Conservation (phyloP, 2,888 invertebrate species). For the Latrodectus hesperus region DNA sequence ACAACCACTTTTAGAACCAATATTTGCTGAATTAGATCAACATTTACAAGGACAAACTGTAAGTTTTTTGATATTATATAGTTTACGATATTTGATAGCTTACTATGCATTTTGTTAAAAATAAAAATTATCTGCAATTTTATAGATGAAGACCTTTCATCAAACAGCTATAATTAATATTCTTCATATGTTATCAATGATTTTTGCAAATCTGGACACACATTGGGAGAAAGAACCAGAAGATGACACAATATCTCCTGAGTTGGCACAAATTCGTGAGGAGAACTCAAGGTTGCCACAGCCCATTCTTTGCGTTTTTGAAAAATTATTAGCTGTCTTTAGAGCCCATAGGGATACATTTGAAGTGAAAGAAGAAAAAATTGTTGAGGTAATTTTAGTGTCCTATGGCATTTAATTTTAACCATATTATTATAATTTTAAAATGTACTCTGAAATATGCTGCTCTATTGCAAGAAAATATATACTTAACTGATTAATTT, state of each 20-base stretch:
- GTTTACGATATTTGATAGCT: too few relatives aligned
- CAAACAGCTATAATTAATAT: slow-evolving; percentile 78
- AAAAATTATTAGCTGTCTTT: slow-evolving; percentile 78
- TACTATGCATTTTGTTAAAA: not conserved
- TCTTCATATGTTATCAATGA: slow-evolving; percentile 82
- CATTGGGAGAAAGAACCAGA: slow-evolving; percentile 70
- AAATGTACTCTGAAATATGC: too few relatives aligned
- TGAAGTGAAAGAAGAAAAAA: slow-evolving; percentile 80
- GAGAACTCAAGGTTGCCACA: slow-evolving; percentile 41
- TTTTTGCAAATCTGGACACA: slow-evolving; percentile 80
- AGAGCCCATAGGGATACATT: slow-evolving; percentile 80
- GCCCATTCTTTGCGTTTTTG: slow-evolving; percentile 64
- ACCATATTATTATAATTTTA: too few relatives aligned
- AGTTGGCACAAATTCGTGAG: slow-evolving; percentile 30
- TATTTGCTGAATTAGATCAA: slow-evolving; percentile 56
- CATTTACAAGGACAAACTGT: slow-evolving; percentile 42
- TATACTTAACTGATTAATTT: too few relatives aligned
- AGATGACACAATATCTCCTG: slow-evolving; percentile 29
- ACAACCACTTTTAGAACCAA: slow-evolving; percentile 82
- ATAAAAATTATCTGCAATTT: not conserved
- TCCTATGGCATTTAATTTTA: not conserved
- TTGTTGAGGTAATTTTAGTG: slow-evolving; percentile 74
- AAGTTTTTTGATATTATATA: not conserved
- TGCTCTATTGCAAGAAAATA: too few relatives aligned
- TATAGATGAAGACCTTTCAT: not conserved